Evolutionary conservation across 1,140 invertebrate species (phyloP).

Genomic region (Forficula auricularia): DNA sequence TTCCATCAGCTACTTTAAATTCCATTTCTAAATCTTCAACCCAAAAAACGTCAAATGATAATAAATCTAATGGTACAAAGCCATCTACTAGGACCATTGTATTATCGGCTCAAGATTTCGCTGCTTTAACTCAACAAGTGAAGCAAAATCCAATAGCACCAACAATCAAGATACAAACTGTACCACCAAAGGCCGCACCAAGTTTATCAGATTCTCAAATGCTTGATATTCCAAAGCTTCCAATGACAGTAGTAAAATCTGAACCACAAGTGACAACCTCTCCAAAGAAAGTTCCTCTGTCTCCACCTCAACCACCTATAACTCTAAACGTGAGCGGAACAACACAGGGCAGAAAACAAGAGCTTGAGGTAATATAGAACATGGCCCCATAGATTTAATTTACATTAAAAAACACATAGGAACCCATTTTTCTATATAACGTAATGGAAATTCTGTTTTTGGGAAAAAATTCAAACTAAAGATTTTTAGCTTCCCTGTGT

Average conservation of each 20-base stretch:
- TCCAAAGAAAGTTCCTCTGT: too few species aligned
- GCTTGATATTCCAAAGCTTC: constrained; percentile 17
- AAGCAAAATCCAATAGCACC: constrained; percentile 18
- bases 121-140: constrained; percentile 27
- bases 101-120: constrained; percentile 29
- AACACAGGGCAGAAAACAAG: too few species aligned
- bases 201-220: constrained; percentile 19
- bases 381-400: too few species aligned
- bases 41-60: constrained; percentile 15
- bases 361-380: too few species aligned
- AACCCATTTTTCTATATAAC: too few species aligned
- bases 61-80: constrained; percentile 14
- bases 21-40: background rate
- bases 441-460: too few species aligned
- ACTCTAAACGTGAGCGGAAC: too few species aligned
- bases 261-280: constrained; percentile 13
- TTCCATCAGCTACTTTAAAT: background rate
- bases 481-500: too few species aligned
- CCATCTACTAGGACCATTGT: constrained; percentile 23
- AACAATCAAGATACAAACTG: constrained; percentile 19
- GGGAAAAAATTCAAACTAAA: too few species aligned
- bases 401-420: too few species aligned
- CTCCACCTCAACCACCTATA: too few species aligned
- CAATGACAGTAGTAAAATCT: constrained; percentile 24
- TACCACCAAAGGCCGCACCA: constrained; percentile 12